These are phyloP conservation scores for Lampris megalopsis DNA, from an alignment of 2,113 vertebrate species.

Conservation along the genomic window DNA sequence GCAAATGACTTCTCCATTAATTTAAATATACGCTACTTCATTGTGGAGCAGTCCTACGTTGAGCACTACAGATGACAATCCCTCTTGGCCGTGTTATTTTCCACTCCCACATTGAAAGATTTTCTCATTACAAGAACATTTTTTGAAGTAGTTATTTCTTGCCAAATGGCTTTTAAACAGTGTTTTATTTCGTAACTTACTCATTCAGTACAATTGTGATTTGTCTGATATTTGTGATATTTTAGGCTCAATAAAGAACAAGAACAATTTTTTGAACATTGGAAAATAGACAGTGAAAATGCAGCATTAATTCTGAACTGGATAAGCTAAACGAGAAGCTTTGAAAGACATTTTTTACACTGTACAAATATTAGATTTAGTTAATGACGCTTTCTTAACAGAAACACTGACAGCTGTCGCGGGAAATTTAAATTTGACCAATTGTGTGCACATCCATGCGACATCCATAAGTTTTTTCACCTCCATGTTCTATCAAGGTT, in stretches of 20 bases:
- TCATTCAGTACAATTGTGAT: constrained; percentile 19
- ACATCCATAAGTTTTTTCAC: background rate
- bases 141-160: background rate
- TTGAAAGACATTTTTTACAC: background rate
- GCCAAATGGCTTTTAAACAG: background rate
- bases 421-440: too few species aligned
- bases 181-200: constrained; percentile 44
- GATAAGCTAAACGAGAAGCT: constrained; percentile 2
- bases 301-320: background rate
- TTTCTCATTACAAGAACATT: background rate
- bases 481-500: too few species aligned
- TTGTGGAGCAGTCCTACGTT: constrained; percentile 59
- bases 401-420: too few species aligned
- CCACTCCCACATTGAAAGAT: background rate
- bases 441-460: too few species aligned
- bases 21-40: constrained; percentile 61
- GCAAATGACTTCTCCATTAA: background rate
- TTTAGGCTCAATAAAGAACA: background rate
- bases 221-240: constrained; percentile 23
- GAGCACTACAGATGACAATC: constrained; percentile 67
- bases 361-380: too few species aligned
- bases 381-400: too few species aligned
- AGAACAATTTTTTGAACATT: constrained; percentile 4
- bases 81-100: background rate
- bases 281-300: constrained; percentile 20